Conservation (phyloP, 2,797 vertebrate genomes). For the Etheostoma nigrum region DNA sequence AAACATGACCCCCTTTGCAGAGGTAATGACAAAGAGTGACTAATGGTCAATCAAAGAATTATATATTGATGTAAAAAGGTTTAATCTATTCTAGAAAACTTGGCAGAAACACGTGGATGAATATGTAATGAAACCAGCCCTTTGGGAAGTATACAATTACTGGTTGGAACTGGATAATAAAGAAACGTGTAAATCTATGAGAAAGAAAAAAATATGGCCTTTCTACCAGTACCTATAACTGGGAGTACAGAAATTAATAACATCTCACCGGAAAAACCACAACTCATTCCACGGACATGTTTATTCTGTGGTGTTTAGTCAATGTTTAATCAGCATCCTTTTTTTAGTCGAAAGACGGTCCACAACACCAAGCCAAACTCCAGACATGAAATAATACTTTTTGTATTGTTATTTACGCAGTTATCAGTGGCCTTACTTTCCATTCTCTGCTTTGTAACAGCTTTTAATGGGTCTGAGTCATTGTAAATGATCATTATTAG, state of each 20-base stretch:
- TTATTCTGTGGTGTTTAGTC: not conserved
- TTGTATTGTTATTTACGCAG: not conserved
- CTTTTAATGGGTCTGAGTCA: conserved; percentile 57
- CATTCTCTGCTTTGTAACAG: conserved; percentile 28
- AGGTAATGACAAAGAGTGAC: not conserved
- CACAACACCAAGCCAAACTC: not conserved
- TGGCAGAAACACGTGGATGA: not conserved
- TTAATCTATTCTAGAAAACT: conserved; percentile 5
- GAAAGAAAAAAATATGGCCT: conserved; percentile 30
- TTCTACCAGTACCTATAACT: conserved; percentile 30
- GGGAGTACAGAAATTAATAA: conserved; percentile 7
- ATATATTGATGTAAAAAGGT: conserved; percentile 6
- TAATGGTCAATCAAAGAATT: not conserved
- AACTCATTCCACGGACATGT: not conserved
- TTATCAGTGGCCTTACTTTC: conserved; percentile 24
- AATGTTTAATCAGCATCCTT: conserved; percentile 1
- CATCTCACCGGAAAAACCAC: not conserved
- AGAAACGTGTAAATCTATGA: conserved; percentile 16
- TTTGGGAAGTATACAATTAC: conserved; percentile 14
- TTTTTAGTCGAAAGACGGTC: not conserved
- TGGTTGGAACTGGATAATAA: conserved; percentile 3
- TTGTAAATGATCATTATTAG: conserved; percentile 46
- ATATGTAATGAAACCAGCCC: conserved; percentile 14
- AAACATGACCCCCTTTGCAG: too few species aligned
- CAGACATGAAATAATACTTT: conserved; percentile 17